Conservation (phyloP, 2,888 invertebrate species). For the Polyommatus icarus region DNA sequence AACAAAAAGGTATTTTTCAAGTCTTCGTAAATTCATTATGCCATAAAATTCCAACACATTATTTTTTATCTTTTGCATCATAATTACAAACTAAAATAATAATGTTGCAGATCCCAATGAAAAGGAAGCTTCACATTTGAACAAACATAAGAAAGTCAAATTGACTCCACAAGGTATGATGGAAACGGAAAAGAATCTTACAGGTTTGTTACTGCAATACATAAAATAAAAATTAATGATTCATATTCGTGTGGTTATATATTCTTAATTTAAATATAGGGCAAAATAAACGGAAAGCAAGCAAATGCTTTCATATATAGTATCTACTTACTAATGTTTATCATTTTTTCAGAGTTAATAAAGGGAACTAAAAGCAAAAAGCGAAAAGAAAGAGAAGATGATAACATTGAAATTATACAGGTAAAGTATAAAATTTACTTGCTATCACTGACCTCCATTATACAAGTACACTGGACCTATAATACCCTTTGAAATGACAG, state of each 20-base stretch:
- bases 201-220: background rate
- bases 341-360: constrained; percentile 1
- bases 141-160: constrained; percentile 27
- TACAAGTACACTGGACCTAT: too few species aligned
- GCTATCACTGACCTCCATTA: too few species aligned
- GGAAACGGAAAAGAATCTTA: background rate
- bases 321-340: background rate
- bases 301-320: background rate
- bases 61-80: background rate
- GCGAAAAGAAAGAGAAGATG: constrained; percentile 61
- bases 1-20: background rate
- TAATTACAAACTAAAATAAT: background rate
- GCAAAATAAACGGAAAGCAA: background rate
- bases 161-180: background rate
- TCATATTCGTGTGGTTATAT: too few species aligned
- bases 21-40: background rate
- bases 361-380: constrained; percentile 53
- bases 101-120: constrained; percentile 9
- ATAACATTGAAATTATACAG: constrained; percentile 52
- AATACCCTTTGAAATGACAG: too few species aligned
- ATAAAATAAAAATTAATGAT: background rate
- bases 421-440: constrained; percentile 44
- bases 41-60: background rate
- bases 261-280: too few species aligned
- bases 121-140: constrained; percentile 7